Evolutionary conservation across 2,797 vertebrate species (phyloP).

Genomic region (Chaetophractus vellerosus): DNA sequence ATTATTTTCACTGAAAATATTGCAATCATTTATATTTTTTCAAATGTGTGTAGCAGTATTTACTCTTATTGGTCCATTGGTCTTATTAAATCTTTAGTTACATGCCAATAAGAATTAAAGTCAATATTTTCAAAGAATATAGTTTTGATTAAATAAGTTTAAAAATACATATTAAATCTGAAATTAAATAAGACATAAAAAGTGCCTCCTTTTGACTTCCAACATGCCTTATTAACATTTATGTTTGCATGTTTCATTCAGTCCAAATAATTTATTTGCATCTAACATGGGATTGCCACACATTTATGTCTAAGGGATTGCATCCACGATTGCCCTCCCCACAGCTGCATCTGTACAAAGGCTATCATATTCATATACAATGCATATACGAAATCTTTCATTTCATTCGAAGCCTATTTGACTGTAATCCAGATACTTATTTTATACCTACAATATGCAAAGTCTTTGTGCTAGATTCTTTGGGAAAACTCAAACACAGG

Average conservation of each 20-base stretch:
- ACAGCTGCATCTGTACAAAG: background rate
- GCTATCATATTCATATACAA: background rate
- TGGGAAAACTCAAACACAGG: background rate
- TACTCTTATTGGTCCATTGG: background rate
- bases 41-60: background rate
- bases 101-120: background rate
- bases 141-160: background rate
- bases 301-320: background rate
- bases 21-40: no score
- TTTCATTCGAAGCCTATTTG: background rate
- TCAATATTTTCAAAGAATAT: slow-evolving; percentile 17
- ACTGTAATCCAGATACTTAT: slow-evolving; percentile 18
- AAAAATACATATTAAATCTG: background rate
- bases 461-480: background rate
- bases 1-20: background rate
- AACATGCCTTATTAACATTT: background rate
- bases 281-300: background rate
- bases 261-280: background rate
- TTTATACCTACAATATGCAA: background rate
- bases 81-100: background rate
- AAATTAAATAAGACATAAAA: background rate
- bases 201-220: background rate
- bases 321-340: background rate
- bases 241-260: background rate
- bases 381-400: background rate